Evolutionary conservation across 2,113 vertebrate species (phyloP).

Genomic region (Petroica traversi): DNA sequence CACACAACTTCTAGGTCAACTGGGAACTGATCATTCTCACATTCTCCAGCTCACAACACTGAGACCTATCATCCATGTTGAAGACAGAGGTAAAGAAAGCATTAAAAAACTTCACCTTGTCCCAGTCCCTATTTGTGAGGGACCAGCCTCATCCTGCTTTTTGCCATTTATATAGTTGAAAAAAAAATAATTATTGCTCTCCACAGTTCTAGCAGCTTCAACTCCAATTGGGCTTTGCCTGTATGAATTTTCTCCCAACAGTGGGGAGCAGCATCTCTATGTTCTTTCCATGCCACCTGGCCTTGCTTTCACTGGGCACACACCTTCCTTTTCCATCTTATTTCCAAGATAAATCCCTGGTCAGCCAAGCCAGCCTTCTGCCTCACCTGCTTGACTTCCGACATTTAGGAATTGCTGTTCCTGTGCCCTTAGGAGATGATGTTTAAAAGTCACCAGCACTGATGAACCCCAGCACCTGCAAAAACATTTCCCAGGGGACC

Average conservation of each 20-base stretch:
- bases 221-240: background rate
- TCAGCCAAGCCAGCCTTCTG: background rate
- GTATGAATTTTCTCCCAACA: background rate
- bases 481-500: background rate
- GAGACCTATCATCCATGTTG: background rate
- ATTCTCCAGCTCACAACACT: background rate
- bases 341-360: background rate
- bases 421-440: background rate
- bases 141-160: background rate
- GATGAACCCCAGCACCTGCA: background rate
- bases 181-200: background rate
- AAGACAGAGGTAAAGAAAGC: background rate
- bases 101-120: background rate
- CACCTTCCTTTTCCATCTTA: background rate
- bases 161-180: background rate
- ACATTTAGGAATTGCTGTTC: background rate
- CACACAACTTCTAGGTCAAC: background rate
- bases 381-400: background rate
- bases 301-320: background rate
- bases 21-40: background rate
- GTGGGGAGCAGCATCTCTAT: background rate
- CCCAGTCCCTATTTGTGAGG: background rate
- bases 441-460: background rate
- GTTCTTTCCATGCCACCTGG: background rate
- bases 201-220: background rate